Percentiles rank a stretch among this genome's conserved stretches.
phyloP scores from a whole-genome alignment of 2,113 vertebrate species.

The Oryzias javanicus region DNA sequence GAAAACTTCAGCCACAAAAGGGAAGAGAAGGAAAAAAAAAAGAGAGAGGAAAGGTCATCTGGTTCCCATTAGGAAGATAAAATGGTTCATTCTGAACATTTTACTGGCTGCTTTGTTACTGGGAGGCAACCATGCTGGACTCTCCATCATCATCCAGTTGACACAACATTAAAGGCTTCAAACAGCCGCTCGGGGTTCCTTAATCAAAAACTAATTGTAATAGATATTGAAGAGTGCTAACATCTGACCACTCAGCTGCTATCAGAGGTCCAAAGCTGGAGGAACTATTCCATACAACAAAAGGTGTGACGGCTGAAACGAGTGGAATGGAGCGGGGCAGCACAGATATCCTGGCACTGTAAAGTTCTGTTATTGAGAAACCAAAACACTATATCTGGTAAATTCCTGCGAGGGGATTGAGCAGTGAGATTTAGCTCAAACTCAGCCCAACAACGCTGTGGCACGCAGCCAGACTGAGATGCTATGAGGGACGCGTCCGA shows the following conservation, averaged over 20 bases:
- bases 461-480: conserved; percentile 26
- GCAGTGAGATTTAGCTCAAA: conserved; percentile 50
- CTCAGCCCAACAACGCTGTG: conserved; percentile 20
- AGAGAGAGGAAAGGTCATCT: conserved; percentile 86
- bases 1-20: conserved; percentile 89
- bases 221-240: conserved; percentile 98
- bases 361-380: conserved; percentile 59
- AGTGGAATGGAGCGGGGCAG: conserved; percentile 83
- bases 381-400: conserved; percentile 63
- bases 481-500: conserved; percentile 36
- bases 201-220: conserved; percentile 99
- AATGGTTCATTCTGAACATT: conserved; percentile 96
- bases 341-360: conserved; percentile 78
- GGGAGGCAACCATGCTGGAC: conserved; percentile 89
- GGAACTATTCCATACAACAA: conserved; percentile 93
- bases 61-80: conserved; percentile 99
- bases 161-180: conserved; percentile 98
- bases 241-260: conserved; percentile 88
- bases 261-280: conserved; percentile 84
- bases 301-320: conserved; percentile 80
- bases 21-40: conserved; percentile 36
- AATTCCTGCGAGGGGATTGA: conserved; percentile 53
- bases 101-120: conserved; percentile 94
- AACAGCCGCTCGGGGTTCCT: conserved; percentile 88
- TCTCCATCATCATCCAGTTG: conserved; percentile 97